phyloP scores from a whole-genome alignment of 2,888 invertebrate species.

The Cenopis cana region DNA sequence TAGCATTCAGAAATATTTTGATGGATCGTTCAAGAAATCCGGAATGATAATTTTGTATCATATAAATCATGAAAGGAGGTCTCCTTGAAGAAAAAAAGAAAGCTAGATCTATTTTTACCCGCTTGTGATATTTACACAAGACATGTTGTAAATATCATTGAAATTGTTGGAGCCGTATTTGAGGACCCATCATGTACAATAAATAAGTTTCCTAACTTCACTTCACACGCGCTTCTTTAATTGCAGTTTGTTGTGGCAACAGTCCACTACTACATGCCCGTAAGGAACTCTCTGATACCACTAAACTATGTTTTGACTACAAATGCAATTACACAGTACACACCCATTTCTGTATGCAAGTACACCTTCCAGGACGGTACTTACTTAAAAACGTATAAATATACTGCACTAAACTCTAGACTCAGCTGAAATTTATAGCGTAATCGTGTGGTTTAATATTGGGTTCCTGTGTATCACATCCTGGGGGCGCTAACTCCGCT shows the following conservation, averaged over 20 bases:
- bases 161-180: too few relatives aligned
- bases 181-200: too few relatives aligned
- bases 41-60: too few relatives aligned
- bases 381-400: conserved; percentile 71
- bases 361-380: conserved; percentile 40
- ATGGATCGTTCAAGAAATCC: too few relatives aligned
- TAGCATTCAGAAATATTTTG: too few relatives aligned
- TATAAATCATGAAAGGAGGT: too few relatives aligned
- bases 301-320: neutral
- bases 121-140: too few relatives aligned
- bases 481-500: conserved; percentile 66
- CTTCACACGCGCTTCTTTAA: too few relatives aligned
- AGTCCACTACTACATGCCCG: neutral
- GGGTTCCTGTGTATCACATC: conserved; percentile 77
- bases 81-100: too few relatives aligned
- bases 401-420: conserved; percentile 66
- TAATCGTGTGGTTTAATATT: conserved; percentile 81
- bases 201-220: too few relatives aligned
- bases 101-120: too few relatives aligned
- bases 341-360: neutral
- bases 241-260: neutral
- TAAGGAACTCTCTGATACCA: neutral
- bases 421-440: conserved; percentile 73
- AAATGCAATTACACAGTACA: neutral
- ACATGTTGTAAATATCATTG: too few relatives aligned